Conservation (phyloP, 2,888 invertebrate genomes). For the Lymantria monacha region DNA sequence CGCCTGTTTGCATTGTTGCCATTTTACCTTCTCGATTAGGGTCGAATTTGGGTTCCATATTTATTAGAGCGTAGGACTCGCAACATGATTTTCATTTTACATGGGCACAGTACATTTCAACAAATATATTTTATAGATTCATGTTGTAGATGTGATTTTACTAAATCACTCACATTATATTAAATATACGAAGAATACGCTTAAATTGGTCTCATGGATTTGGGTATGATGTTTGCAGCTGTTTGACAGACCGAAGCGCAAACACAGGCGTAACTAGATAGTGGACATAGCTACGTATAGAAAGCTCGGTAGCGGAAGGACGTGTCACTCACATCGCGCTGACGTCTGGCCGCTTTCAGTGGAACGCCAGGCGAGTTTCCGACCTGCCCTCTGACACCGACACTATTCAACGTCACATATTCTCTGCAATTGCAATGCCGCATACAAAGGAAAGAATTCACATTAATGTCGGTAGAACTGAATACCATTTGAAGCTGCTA, state of each 20-base stretch:
- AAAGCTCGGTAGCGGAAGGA: slow-evolving; percentile 70
- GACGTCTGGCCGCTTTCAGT: slow-evolving; percentile 71
- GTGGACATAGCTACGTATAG: slow-evolving; percentile 45
- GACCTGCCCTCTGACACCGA: slow-evolving; percentile 66
- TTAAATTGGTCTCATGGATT: not conserved
- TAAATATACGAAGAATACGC: slow-evolving; percentile 2
- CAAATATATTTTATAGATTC: slow-evolving; percentile 39
- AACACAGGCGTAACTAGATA: slow-evolving; percentile 51
- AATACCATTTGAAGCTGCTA: not conserved
- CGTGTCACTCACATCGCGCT: slow-evolving; percentile 68
- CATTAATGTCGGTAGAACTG: slow-evolving; percentile 1
- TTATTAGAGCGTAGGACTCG: slow-evolving; percentile 75
- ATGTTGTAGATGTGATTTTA: slow-evolving; percentile 50
- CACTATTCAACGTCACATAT: slow-evolving; percentile 49
- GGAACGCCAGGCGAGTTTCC: slow-evolving; percentile 61
- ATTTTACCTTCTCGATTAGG: slow-evolving; percentile 79
- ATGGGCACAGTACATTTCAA: slow-evolving; percentile 58
- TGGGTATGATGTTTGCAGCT: slow-evolving; percentile 28
- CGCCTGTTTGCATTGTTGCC: slow-evolving; percentile 78
- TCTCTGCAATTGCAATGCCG: slow-evolving; percentile 37
- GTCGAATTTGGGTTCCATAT: slow-evolving; percentile 76
- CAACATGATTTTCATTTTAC: slow-evolving; percentile 76
- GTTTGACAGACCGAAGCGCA: slow-evolving; percentile 34
- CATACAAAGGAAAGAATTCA: slow-evolving; percentile 14
- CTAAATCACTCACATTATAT: slow-evolving; percentile 44